phyloP scores from a whole-genome alignment of 2,888 invertebrate genomes.

The Tetrapedia diversipes region DNA sequence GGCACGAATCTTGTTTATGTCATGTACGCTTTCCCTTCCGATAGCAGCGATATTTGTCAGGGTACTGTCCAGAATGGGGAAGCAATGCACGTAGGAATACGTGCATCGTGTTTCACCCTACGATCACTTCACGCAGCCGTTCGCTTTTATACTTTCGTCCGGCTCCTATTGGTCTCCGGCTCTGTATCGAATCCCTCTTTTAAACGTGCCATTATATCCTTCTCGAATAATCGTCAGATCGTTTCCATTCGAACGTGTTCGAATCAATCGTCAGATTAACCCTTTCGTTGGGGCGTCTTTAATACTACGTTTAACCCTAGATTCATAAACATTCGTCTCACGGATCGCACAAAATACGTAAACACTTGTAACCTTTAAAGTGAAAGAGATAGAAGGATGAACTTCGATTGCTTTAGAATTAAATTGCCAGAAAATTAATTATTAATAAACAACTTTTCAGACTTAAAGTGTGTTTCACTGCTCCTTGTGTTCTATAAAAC shows the following conservation, averaged over 20 bases:
- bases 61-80: conserved; percentile 59
- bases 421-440: too few relatives aligned
- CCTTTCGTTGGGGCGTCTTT: too few relatives aligned
- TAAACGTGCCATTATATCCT: conserved; percentile 2
- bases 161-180: not conserved
- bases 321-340: too few relatives aligned
- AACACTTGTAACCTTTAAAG: too few relatives aligned
- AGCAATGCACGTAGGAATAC: conserved; percentile 53
- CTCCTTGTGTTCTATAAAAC: too few relatives aligned
- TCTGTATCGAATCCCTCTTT: not conserved
- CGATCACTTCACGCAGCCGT: conserved; percentile 45
- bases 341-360: too few relatives aligned
- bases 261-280: conserved; percentile 11
- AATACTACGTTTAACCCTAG: too few relatives aligned
- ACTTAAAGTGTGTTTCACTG: too few relatives aligned
- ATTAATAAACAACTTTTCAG: too few relatives aligned
- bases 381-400: too few relatives aligned
- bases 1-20: conserved; percentile 70
- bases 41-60: conserved; percentile 69
- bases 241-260: not conserved
- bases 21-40: conserved; percentile 69
- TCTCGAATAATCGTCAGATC: not conserved
- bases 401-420: too few relatives aligned
- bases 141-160: conserved; percentile 29
- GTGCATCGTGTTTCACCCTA: conserved; percentile 51